Evolutionary conservation across 2,888 invertebrate species (phyloP).

Genomic region (Aplocera efformata): DNA sequence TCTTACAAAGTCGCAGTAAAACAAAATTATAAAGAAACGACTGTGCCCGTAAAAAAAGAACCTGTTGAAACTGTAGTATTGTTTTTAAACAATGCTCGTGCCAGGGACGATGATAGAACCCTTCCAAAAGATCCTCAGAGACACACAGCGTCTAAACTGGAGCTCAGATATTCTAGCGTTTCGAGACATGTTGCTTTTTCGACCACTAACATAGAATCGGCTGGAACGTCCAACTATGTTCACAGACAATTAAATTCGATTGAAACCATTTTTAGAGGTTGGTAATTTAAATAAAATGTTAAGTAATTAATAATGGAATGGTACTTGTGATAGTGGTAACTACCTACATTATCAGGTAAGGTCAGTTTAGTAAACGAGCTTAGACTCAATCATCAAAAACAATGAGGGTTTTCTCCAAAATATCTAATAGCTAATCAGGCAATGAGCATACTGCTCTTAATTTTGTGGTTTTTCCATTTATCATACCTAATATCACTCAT

Average conservation of each 20-base stretch:
- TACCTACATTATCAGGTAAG: conserved; percentile 3
- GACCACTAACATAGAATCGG: conserved; percentile 37
- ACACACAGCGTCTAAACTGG: conserved; percentile 46
- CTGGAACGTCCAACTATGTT: conserved; percentile 28
- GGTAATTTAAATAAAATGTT: too few relatives aligned
- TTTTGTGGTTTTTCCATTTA: too few relatives aligned
- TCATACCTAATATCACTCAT: neutral
- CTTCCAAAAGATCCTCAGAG: conserved; percentile 21
- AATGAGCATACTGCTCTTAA: too few relatives aligned
- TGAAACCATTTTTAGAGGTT: conserved; percentile 62
- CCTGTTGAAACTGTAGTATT: conserved; percentile 12
- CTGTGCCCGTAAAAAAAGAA: conserved; percentile 3
- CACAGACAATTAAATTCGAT: conserved; percentile 39
- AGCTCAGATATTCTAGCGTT: conserved; percentile 46
- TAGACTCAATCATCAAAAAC: too few relatives aligned
- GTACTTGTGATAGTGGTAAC: conserved; percentile 6
- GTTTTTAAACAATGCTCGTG: conserved; percentile 11
- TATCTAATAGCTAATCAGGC: too few relatives aligned
- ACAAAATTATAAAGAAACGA: too few relatives aligned
- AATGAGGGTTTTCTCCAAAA: too few relatives aligned
- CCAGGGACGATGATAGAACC: conserved; percentile 1
- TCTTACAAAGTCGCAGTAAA: neutral
- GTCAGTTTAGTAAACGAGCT: neutral
- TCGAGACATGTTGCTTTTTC: conserved; percentile 45
- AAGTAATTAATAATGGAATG: too few relatives aligned